Percentiles rank a stretch among this genome's conserved stretches.
Conservation (phyloP, 2,113 vertebrate genomes). For the Formicarius rufipectus region DNA sequence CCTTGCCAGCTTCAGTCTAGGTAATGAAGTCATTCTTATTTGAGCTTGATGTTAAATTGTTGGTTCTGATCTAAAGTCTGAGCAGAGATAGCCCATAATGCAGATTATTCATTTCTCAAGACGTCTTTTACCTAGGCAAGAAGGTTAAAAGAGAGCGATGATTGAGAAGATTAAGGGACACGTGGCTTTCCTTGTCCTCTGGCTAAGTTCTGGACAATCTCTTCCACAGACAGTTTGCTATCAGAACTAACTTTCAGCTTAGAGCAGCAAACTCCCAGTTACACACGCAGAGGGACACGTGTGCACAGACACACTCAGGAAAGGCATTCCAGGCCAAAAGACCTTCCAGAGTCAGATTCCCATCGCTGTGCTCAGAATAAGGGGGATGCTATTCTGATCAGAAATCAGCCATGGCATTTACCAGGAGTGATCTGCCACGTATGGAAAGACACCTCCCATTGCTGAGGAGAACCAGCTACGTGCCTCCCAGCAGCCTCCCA, state of each 20-base stretch:
- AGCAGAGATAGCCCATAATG: neutral
- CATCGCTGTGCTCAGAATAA: neutral
- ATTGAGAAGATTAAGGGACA: neutral
- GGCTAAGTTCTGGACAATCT: neutral
- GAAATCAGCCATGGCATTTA: neutral
- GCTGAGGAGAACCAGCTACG: constrained; percentile 1
- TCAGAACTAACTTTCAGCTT: neutral
- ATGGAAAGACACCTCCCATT: neutral
- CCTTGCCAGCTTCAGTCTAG: constrained; percentile 15
- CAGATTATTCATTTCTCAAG: neutral
- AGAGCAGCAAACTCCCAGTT: neutral
- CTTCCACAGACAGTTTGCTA: neutral
- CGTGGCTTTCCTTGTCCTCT: neutral
- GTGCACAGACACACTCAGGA: neutral
- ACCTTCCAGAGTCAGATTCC: neutral
- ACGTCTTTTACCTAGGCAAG: neutral
- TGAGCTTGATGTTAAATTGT: neutral
- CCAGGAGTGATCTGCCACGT: neutral
- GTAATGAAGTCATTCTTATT: constrained; percentile 47
- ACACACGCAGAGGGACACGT: neutral
- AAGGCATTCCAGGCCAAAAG: neutral
- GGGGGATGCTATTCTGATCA: neutral
- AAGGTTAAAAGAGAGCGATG: neutral
- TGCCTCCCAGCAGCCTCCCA: constrained; percentile 28
- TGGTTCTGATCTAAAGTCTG: neutral